Evolutionary conservation across 2,888 invertebrate species (phyloP), one percentile per base, ranked within the genome.

Genomic region (Agrotis segetum): DNA sequence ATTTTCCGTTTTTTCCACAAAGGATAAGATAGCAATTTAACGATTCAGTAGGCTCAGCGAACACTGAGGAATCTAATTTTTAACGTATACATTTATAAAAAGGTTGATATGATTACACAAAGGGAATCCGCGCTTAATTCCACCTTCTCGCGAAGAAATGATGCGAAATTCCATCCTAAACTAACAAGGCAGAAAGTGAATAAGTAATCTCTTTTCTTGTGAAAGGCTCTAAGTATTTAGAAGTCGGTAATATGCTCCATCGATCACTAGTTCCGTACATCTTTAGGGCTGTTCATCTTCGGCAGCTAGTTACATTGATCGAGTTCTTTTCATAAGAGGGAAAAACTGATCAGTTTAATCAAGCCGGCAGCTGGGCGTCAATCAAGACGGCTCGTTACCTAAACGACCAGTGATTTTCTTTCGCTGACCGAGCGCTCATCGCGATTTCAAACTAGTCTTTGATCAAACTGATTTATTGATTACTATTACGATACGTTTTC

Each of bases 291-390:
- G 76, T 89, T 89, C 88, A 88, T 90, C 85, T 87, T 88, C 85
- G 85, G 81, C 76, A 85, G 86, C 87, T 87, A 90, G 88, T 92
- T 88, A 90, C 85, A 88, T 90, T 91, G 91, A 92, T 92, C 84
- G 89, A 92, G 89, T 89, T 93, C 91, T 91, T 92, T 93, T 92
- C 90, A 92, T 93, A 92, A 92, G 91, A 88, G 91, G 92, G 90
- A 92, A 93, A 93, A 94, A 95, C 91, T 92, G 94, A 94, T 95
- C 94, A 94, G 92, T 93, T 93, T 93, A 95, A 95, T 96, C 95
- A 95, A 91, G 91, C 85, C 85, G 88, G 87, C 88, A 85, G 83
- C 82, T 83, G 88, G 87, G 91, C 92, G 93, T 94, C 95, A 95
- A 94, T 96, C 95, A 94, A 91, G 85, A 83, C 81, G 85, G 87